Base-by-base conservation (phyloP, 1,140 invertebrate genomes). In the Anastatus disparis region DNA sequence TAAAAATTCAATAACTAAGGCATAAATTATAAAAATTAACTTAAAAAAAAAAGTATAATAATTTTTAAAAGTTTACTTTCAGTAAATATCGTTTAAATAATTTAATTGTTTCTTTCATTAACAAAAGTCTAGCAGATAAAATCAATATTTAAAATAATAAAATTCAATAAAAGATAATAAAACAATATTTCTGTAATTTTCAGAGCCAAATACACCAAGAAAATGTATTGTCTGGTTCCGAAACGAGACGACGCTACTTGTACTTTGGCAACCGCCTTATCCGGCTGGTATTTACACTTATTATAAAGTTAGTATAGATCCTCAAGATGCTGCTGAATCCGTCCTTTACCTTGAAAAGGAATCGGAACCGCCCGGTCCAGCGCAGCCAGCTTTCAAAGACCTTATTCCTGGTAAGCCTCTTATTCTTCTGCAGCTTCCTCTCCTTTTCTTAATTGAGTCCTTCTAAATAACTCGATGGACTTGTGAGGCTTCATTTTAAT, bases 151-250 rank as follows among this genome's bases (percentile, higher is more conserved):
- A n/a, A n/a, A n/a, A n/a, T n/a, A n/a, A n/a, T n/a, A n/a, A n/a
- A n/a, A n/a, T n/a, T n/a, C n/a, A n/a, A n/a, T n/a, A n/a, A n/a
- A n/a, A n/a, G n/a, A n/a, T n/a, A n/a, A n/a, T n/a, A n/a, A n/a
- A n/a, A n/a, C n/a, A n/a, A n/a, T n/a, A n/a, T n/a, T n/a, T n/a
- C n/a, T n/a, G n/a, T n/a, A n/a, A n/a, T n/a, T 68, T 62, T 15
- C 83, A 95, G 94, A 95, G 82, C 95, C 95, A 7, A 97, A 96
- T 84, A 95, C 94, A 48, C 95, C 95, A n/a, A 95, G 95, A 56
- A 94, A 97, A 84, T 97, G 97, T 84, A 97, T 97, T 74, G 95
- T 97, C 27, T 97, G 95, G 95, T 97, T 96, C 85, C 89, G 96
- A 48, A 97, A 97, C 84, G 95, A 97, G 87, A 97, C 96, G 9